A percentile compares a stretch with the other conserved stretches of the same genome.
Conservation (phyloP, 1,140 invertebrate species). For the Heliconius himera region DNA sequence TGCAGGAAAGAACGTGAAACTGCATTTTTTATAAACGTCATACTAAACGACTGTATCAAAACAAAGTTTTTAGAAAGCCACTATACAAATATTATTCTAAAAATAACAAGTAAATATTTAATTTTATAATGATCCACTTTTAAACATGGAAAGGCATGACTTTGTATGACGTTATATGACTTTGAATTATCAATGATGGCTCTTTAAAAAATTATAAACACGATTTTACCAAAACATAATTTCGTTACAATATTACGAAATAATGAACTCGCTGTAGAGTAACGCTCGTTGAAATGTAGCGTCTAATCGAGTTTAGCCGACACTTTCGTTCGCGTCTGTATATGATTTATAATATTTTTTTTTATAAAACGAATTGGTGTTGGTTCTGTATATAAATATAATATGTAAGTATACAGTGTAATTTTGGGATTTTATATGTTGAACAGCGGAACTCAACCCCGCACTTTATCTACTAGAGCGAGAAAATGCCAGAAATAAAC, state of each 20-base stretch:
- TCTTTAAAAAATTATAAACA: slow-evolving; percentile 2
- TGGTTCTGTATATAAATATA: not conserved
- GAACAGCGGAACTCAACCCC: not conserved
- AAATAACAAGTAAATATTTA: not conserved
- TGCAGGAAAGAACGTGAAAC: not conserved
- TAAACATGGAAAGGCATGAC: not conserved
- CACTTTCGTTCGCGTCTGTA: not conserved
- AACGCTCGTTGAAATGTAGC: not conserved
- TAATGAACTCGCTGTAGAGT: not conserved
- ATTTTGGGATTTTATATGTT: not conserved
- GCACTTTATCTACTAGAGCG: not conserved
- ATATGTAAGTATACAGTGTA: not conserved
- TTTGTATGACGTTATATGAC: slow-evolving; percentile 1
- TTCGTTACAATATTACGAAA: not conserved
- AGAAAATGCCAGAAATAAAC: no score
- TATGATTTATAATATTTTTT: not conserved
- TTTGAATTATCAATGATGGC: not conserved
- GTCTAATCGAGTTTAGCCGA: not conserved
- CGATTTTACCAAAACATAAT: slow-evolving; percentile 5
- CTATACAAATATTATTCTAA: slow-evolving; percentile 9
- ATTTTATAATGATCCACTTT: not conserved
- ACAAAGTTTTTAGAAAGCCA: not conserved
- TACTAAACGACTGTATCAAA: not conserved
- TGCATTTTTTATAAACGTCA: not conserved
- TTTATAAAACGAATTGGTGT: not conserved